These are phyloP conservation scores for Diplolepis rosae DNA, from an alignment of 2,888 invertebrate species.

Conservation along the genomic window DNA sequence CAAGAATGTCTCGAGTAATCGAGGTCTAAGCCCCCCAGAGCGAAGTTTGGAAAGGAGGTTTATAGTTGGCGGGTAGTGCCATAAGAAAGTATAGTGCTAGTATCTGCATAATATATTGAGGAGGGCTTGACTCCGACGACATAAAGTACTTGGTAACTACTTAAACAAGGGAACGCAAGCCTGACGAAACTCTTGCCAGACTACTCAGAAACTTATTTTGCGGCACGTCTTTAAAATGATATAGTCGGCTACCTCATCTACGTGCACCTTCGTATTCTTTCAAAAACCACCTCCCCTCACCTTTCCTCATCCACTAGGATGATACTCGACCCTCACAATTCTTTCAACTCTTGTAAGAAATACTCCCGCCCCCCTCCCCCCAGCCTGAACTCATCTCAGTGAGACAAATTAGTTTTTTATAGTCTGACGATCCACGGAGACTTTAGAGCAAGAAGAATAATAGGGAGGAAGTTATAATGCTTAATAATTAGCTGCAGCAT, in stretches of 20 bases:
- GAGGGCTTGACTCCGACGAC: conserved; percentile 61
- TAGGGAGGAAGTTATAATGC: conserved; percentile 56
- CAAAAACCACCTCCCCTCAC: conserved; percentile 41
- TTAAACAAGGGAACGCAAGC: conserved; percentile 62
- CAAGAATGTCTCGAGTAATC: conserved; percentile 44
- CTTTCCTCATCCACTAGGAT: conserved; percentile 33
- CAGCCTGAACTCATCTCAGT: conserved; percentile 38
- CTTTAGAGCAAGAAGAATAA: conserved; percentile 54
- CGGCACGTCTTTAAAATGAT: conserved; percentile 69
- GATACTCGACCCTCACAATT: conserved; percentile 39
- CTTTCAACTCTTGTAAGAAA: background rate
- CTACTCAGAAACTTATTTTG: conserved; percentile 71
- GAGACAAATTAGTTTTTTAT: conserved; percentile 61
- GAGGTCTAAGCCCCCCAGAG: conserved; percentile 45
- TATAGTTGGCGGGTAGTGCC: conserved; percentile 32
- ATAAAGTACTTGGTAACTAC: conserved; percentile 70
- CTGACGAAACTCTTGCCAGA: conserved; percentile 66
- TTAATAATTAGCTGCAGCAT: conserved; percentile 58
- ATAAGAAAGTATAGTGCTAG: conserved; percentile 47
- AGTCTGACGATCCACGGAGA: conserved; percentile 51
- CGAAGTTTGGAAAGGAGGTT: conserved; percentile 16
- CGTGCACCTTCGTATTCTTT: conserved; percentile 36
- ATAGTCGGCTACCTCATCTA: conserved; percentile 55
- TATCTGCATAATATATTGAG: conserved; percentile 63
- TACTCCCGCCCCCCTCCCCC: background rate